Conservation (phyloP, 2,797 vertebrate genomes). For the Scarus forsteni region DNA sequence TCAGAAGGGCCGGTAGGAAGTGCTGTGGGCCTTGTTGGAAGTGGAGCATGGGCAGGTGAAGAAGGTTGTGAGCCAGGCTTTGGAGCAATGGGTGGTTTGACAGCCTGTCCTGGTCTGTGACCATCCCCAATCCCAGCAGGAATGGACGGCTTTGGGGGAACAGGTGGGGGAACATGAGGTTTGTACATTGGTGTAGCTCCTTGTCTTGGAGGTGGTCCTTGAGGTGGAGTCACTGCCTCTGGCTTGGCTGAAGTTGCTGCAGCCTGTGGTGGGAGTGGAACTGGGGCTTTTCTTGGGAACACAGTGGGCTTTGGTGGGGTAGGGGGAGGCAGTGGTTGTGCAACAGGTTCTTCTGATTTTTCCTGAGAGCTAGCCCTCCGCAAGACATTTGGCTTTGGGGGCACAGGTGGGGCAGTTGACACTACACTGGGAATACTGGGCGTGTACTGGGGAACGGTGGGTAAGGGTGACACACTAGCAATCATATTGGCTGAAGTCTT, state of each 20-base stretch:
- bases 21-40: slow-evolving; percentile 84
- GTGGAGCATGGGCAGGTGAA: slow-evolving; percentile 76
- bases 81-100: slow-evolving; percentile 94
- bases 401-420: slow-evolving; percentile 85
- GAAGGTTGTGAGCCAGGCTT: slow-evolving; percentile 86
- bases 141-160: slow-evolving; percentile 95
- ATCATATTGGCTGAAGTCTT: slow-evolving; percentile 65
- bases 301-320: slow-evolving; percentile 91
- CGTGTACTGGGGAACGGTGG: slow-evolving; percentile 87
- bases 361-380: slow-evolving; percentile 90
- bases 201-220: slow-evolving; percentile 72
- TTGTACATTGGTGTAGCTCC: slow-evolving; percentile 82
- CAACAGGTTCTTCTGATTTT: slow-evolving; percentile 84
- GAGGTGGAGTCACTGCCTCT: slow-evolving; percentile 66
- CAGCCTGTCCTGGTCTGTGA: slow-evolving; percentile 86
- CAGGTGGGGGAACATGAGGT: slow-evolving; percentile 90
- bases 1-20: slow-evolving; percentile 81
- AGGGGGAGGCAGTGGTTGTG: slow-evolving; percentile 90
- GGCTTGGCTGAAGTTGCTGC: slow-evolving; percentile 66
- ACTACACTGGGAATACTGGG: slow-evolving; percentile 81
- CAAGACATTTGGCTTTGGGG: slow-evolving; percentile 89
- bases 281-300: slow-evolving; percentile 89
- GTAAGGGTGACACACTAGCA: slow-evolving; percentile 77
- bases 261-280: slow-evolving; percentile 84
- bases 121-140: slow-evolving; percentile 90